A percentile compares a stretch with the other conserved stretches of the same genome.
Conservation (phyloP, 2,797 vertebrate species). For the Emydoidea blandingii region DNA sequence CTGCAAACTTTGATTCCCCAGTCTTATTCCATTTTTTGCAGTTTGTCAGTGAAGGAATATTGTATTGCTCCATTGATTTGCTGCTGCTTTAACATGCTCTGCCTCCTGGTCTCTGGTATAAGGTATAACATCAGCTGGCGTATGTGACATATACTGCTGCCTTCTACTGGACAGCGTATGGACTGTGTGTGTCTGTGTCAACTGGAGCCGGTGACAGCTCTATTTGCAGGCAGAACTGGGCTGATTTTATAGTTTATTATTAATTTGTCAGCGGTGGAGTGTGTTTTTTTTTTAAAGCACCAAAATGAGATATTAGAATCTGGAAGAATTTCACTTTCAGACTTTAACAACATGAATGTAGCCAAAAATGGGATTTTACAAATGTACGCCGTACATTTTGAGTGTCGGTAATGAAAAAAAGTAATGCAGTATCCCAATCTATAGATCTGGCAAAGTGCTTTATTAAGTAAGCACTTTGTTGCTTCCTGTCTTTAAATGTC, state of each 20-base stretch:
- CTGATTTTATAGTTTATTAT: not conserved
- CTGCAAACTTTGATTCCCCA: not conserved
- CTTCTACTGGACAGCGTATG: not conserved
- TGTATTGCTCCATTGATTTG: not conserved
- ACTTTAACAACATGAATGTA: not conserved
- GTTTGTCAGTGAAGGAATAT: not conserved
- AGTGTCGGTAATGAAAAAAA: not conserved
- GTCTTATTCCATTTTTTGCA: not conserved
- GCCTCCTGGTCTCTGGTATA: not conserved
- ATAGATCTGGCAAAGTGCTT: not conserved
- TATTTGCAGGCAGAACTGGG: not conserved
- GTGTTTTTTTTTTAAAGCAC: not conserved
- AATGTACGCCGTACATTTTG: not conserved
- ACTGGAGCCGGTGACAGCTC: not conserved
- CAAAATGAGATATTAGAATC: not conserved
- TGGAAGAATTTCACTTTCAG: not conserved
- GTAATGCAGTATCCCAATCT: not conserved
- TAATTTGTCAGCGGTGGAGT: not conserved
- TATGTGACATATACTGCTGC: rapidly evolving
- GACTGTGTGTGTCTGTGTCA: not conserved
- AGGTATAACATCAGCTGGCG: not conserved
- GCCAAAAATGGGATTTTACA: not conserved
- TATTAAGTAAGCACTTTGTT: not conserved
- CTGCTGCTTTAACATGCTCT: not conserved
- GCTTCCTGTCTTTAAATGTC: not conserved